phyloP scores from a whole-genome alignment of 92 coral and sea anemone species.

The Actinernus sp. region DNA sequence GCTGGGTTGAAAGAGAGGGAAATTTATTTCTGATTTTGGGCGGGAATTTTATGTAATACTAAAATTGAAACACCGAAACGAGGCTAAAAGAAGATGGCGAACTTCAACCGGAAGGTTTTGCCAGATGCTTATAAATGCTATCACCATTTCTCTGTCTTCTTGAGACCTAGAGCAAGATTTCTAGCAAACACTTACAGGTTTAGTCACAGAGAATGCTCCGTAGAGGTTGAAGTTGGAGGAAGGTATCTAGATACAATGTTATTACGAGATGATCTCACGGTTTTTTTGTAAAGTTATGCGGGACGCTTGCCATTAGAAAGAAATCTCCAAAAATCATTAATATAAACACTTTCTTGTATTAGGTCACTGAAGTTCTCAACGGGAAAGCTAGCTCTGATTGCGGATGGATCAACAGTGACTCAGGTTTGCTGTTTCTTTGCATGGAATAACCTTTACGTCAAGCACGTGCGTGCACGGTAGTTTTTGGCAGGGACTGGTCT shows the following conservation, averaged over 20 bases:
- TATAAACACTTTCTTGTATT: no score
- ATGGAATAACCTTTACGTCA: no score
- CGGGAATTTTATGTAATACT: neutral
- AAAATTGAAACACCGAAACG: conserved; percentile 25
- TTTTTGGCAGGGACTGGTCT: no score
- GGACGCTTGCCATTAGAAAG: no score
- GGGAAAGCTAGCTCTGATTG: conserved; percentile 76
- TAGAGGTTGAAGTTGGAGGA: conserved; percentile 67
- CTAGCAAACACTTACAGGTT: neutral
- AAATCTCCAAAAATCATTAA: no score
- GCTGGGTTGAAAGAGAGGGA: no score
- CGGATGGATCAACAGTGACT: conserved; percentile 82
- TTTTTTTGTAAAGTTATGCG: no score
- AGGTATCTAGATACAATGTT: conserved; percentile 46
- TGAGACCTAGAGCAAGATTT: conserved; percentile 1
- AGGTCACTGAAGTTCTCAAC: conserved; percentile 76
- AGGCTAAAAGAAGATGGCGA: conserved; percentile 59
- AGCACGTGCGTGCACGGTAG: no score
- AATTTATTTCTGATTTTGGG: no score
- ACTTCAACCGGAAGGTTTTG: conserved; percentile 9
- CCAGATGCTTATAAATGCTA: conserved; percentile 5
- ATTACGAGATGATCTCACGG: no score
- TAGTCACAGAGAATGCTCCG: conserved; percentile 47
- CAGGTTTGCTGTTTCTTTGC: conserved; percentile 61
- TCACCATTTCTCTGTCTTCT: conserved; percentile 6